Percentiles rank a stretch among this genome's conserved stretches.
These are phyloP conservation scores for Stomatorhinus walkeri DNA, from an alignment of 2,797 vertebrate genomes.

Conservation along the genomic window DNA sequence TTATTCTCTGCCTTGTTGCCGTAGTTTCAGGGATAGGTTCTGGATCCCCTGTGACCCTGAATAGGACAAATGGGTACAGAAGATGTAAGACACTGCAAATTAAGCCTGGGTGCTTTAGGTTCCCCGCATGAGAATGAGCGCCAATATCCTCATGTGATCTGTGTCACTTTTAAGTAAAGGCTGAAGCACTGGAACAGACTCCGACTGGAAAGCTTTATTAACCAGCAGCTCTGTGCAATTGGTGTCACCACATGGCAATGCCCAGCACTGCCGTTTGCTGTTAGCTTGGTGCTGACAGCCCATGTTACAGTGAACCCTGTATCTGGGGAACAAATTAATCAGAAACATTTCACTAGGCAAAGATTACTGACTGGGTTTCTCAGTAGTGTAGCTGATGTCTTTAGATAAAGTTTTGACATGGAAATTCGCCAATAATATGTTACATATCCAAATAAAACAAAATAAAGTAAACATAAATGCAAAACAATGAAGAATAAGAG, in stretches of 20 bases:
- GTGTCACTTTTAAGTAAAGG: not conserved
- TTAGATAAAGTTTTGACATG: not conserved
- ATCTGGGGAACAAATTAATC: not conserved
- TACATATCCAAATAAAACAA: not conserved
- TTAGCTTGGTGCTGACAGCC: not conserved
- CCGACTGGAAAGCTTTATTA: not conserved
- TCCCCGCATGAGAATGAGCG: not conserved
- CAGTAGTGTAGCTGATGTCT: not conserved
- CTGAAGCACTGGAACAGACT: not conserved
- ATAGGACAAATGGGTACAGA: not conserved
- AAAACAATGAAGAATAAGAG: not conserved
- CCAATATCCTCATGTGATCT: not conserved
- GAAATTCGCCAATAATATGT: not conserved
- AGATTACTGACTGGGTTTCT: not conserved
- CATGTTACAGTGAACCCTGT: not conserved
- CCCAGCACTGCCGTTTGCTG: not conserved
- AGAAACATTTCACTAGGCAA: not conserved
- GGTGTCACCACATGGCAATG: not conserved
- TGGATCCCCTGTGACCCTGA: not conserved
- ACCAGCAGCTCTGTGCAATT: not conserved
- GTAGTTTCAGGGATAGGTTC: not conserved
- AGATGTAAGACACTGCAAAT: not conserved
- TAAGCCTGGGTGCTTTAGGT: not conserved
- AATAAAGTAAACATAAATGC: not conserved
- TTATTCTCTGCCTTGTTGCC: not conserved